phyloP scores from a whole-genome alignment of 2,113 vertebrate species.

The Menidia beryllina region DNA sequence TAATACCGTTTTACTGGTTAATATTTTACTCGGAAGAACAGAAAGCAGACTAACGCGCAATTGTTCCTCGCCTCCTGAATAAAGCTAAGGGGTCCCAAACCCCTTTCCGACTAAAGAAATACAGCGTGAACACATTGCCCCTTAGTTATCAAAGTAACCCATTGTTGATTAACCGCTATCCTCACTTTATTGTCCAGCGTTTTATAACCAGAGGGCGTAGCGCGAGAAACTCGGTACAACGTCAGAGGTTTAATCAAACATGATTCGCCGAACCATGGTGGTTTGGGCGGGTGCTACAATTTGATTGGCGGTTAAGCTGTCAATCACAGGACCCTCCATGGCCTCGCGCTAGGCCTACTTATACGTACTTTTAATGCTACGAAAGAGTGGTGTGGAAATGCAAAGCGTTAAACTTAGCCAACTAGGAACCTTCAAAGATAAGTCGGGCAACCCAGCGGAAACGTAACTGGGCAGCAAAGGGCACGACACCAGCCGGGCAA shows the following conservation, averaged over 20 bases:
- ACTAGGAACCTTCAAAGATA: not conserved
- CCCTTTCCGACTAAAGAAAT: not conserved
- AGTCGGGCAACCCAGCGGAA: not conserved
- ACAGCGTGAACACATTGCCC: rapidly evolving
- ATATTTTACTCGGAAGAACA: not conserved
- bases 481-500: rapidly evolving
- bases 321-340: conserved; percentile 52
- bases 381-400: conserved; percentile 62
- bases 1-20: too few species aligned
- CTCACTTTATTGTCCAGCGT: conserved; percentile 68
- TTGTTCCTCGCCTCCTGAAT: not conserved
- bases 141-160: rapidly evolving
- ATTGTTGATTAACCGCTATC: conserved; percentile 14
- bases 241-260: not conserved
- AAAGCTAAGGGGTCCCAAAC: not conserved
- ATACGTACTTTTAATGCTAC: conserved; percentile 56
- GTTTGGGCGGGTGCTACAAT: not conserved
- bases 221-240: not conserved
- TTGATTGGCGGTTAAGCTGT: conserved; percentile 55
- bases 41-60: not conserved
- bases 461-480: rapidly evolving
- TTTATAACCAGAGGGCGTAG: conserved; percentile 72
- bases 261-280: conserved; percentile 16
- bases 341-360: conserved; percentile 77
- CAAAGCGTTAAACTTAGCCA: conserved; percentile 57